Conservation (phyloP, 2,797 vertebrate genomes). For the Uromys caudimaculatus region DNA sequence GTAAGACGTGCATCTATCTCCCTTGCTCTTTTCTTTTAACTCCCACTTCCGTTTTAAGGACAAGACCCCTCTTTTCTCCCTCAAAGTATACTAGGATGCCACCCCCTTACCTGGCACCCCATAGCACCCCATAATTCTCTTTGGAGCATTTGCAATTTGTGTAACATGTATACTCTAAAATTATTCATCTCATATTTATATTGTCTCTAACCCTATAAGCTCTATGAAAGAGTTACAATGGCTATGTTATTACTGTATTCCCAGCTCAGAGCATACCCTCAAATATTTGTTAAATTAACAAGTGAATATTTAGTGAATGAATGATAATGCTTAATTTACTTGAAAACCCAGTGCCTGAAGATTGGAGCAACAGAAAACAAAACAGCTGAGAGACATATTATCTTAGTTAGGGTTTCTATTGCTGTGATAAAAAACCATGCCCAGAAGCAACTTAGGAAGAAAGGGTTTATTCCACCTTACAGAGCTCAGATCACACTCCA, state of each 20-base stretch:
- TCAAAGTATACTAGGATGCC: background rate
- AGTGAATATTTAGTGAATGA: background rate
- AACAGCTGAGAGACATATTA: background rate
- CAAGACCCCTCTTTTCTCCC: background rate
- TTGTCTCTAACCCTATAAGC: background rate
- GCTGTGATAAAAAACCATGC: background rate
- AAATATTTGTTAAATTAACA: slow-evolving; percentile 44
- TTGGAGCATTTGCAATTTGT: background rate
- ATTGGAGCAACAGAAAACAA: background rate
- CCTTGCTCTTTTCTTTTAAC: background rate
- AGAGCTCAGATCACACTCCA: background rate
- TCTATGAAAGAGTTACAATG: background rate
- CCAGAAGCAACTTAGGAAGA: background rate
- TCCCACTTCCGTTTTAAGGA: background rate
- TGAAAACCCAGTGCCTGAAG: background rate
- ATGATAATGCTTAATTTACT: slow-evolving; percentile 36
- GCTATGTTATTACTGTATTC: background rate
- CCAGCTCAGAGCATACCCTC: background rate
- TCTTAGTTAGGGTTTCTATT: background rate
- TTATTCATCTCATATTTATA: background rate
- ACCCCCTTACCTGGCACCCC: background rate
- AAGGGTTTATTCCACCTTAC: background rate
- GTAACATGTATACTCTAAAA: background rate
- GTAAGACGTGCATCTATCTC: background rate
- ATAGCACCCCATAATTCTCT: background rate